Conservation (phyloP, 2,797 vertebrate genomes). For the Chaunax sp. region DNA sequence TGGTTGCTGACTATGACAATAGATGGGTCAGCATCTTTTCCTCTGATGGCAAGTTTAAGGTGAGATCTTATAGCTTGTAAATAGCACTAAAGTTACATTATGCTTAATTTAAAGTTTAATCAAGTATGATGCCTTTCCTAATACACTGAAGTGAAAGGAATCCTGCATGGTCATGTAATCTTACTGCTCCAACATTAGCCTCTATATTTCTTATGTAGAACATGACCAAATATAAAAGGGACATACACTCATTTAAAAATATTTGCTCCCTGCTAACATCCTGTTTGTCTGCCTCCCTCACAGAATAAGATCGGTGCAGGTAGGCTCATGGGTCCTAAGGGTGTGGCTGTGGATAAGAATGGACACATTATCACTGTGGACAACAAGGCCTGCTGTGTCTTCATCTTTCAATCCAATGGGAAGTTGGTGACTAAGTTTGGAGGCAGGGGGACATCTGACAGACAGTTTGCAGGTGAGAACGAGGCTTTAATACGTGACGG, state of each 20-base stretch:
- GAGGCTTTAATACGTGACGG: background rate
- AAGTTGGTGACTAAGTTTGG: conserved; percentile 96
- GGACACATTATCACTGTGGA: conserved; percentile 98
- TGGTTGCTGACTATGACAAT: conserved; percentile 97
- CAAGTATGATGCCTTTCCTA: background rate
- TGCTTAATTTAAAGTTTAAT: background rate
- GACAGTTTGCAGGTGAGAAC: conserved; percentile 91
- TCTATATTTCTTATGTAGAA: background rate
- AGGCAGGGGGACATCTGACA: conserved; percentile 90
- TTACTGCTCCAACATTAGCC: too few relatives aligned
- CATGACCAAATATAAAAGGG: background rate
- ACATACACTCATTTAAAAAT: background rate
- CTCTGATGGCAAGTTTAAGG: conserved; percentile 97
- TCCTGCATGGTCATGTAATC: too few relatives aligned
- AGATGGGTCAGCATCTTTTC: conserved; percentile 98
- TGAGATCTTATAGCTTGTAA: conserved; percentile 26
- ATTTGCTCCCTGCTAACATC: background rate
- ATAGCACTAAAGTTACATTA: background rate
- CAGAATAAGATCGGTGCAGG: conserved; percentile 96
- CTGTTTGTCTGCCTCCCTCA: background rate
- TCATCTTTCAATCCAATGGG: conserved; percentile 97
- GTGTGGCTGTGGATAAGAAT: conserved; percentile 93
- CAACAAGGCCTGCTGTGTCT: conserved; percentile 98
- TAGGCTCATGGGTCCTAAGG: conserved; percentile 95
- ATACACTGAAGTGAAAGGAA: too few relatives aligned